A percentile compares a stretch with the other conserved stretches of the same genome.
Evolutionary conservation across 2,113 vertebrate species (phyloP).

Genomic region (Leptocoma aspasia): DNA sequence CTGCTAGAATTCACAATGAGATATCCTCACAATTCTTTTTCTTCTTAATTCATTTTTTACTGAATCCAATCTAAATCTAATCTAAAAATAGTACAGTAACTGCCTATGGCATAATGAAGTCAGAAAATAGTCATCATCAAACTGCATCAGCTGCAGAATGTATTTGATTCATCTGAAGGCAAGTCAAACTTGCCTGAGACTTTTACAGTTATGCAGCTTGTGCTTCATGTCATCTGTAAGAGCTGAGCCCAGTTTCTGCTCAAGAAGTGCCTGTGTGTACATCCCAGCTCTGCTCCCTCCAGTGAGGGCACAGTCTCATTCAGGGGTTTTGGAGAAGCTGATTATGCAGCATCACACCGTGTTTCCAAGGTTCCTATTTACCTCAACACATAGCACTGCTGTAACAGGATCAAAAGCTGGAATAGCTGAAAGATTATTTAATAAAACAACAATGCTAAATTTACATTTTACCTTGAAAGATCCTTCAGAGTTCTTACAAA

Average conservation of each 20-base stretch:
- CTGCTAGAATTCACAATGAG: neutral
- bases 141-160: neutral
- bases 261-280: neutral
- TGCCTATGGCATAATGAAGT: neutral
- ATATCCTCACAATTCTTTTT: neutral
- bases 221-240: neutral
- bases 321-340: neutral
- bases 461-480: neutral
- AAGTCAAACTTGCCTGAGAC: neutral
- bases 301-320: neutral
- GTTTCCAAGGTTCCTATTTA: constrained; percentile 9
- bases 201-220: neutral
- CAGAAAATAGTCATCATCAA: neutral
- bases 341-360: neutral
- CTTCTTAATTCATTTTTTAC: neutral
- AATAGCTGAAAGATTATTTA: neutral
- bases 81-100: neutral
- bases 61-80: neutral
- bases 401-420: neutral
- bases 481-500: neutral
- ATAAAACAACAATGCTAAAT: neutral
- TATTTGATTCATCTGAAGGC: neutral
- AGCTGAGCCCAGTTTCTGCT: neutral
- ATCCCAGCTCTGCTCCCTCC: neutral
- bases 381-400: neutral